These are phyloP conservation scores for Nephila pilipes DNA, from an alignment of 1,140 invertebrate species.

Conservation along the genomic window DNA sequence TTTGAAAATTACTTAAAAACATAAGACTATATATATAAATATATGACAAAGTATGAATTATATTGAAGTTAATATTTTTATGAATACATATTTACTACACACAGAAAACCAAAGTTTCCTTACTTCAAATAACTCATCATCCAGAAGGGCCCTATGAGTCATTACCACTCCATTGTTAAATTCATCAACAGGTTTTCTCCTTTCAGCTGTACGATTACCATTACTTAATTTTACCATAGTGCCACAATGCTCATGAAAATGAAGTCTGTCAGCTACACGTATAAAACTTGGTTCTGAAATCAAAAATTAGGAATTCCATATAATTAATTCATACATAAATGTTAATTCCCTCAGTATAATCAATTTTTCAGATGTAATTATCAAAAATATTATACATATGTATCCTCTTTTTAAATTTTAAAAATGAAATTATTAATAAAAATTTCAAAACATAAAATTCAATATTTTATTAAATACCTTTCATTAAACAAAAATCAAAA, in stretches of 20 bases:
- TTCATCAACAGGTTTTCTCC: conserved; percentile 93
- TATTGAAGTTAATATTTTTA: too few relatives aligned
- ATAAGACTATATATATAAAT: too few relatives aligned
- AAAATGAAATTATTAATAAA: neutral
- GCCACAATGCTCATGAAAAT: conserved; percentile 94
- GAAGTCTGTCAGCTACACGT: conserved; percentile 83
- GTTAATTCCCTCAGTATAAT: too few relatives aligned
- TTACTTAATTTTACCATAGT: conserved; percentile 93
- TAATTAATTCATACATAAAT: neutral
- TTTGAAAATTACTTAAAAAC: too few relatives aligned
- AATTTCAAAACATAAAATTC: neutral
- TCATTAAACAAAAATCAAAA: neutral
- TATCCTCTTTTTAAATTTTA: too few relatives aligned
- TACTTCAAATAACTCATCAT: conserved; percentile 96
- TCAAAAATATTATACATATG: too few relatives aligned
- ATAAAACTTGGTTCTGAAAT: conserved; percentile 46
- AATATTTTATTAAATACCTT: neutral
- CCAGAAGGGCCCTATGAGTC: conserved; percentile 91
- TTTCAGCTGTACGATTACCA: conserved; percentile 91
- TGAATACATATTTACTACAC: too few relatives aligned
- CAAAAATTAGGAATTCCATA: neutral
- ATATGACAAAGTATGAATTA: too few relatives aligned
- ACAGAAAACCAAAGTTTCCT: neutral
- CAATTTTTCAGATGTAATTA: too few relatives aligned
- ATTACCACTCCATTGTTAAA: conserved; percentile 97